phyloP scores from a whole-genome alignment of 1,140 invertebrate species.

The Aphelenchoides besseyi region DNA sequence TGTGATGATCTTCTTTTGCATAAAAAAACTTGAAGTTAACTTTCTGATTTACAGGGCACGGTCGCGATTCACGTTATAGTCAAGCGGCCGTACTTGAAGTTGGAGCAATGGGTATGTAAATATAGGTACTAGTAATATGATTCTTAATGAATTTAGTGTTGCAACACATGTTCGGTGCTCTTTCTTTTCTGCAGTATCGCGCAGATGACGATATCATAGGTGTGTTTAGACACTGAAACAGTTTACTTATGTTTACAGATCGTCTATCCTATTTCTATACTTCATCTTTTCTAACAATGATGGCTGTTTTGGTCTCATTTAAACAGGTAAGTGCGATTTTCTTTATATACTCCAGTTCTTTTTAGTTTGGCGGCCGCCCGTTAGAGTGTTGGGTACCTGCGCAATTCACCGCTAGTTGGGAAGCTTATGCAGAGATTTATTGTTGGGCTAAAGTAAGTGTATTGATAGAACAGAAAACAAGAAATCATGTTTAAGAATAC shows the following conservation, averaged over 20 bases:
- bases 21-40: no score
- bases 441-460: constrained; percentile 41
- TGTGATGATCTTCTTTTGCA: constrained; percentile 14
- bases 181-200: constrained; percentile 54
- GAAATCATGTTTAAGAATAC: constrained; percentile 52
- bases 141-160: constrained; percentile 11
- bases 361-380: constrained; percentile 60
- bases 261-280: constrained; percentile 67
- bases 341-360: constrained; percentile 23
- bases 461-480: no score
- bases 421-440: constrained; percentile 64
- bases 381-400: constrained; percentile 60
- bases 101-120: constrained; percentile 61
- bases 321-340: constrained; percentile 63
- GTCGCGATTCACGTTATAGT: constrained; percentile 55
- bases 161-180: constrained; percentile 62
- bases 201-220: constrained; percentile 68
- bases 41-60: constrained; percentile 56
- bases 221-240: no score
- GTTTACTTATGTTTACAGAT: no score
- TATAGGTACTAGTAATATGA: no score
- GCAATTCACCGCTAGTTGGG: constrained; percentile 60
- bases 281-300: constrained; percentile 66
- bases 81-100: constrained; percentile 61
- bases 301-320: constrained; percentile 66